Conservation (phyloP, 2,113 vertebrate species). For the Gymnobelideus leadbeateri region DNA sequence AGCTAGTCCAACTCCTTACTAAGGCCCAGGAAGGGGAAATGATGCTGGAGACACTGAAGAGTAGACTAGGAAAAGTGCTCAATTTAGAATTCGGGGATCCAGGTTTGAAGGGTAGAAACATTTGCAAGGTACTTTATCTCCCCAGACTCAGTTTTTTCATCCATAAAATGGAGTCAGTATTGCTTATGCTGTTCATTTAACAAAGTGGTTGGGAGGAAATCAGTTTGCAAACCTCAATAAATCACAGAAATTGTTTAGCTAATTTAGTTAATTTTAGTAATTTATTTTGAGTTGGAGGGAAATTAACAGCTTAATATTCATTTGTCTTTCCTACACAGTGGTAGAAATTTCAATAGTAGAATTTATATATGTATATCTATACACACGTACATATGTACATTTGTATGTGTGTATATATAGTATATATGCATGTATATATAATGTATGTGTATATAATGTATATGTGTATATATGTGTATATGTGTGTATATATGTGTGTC, state of each 20-base stretch:
- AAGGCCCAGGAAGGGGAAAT: background rate
- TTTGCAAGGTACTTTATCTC: background rate
- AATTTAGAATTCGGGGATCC: background rate
- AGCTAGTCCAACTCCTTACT: background rate
- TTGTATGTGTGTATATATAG: too few relatives aligned
- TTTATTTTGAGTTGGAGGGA: background rate
- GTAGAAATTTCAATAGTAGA: background rate
- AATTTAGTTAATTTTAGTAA: background rate
- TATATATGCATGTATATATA: too few relatives aligned
- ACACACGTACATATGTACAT: too few relatives aligned
- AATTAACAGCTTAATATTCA: background rate
- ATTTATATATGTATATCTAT: background rate
- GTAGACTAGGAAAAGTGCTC: background rate
- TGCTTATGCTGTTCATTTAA: background rate
- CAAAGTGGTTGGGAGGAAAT: background rate
- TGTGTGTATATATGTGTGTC: too few relatives aligned
- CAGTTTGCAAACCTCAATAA: background rate
- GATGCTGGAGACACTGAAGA: background rate
- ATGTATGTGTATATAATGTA: too few relatives aligned
- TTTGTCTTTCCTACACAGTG: background rate
- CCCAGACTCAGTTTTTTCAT: background rate
- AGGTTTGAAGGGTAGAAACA: background rate
- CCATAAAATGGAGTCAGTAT: background rate
- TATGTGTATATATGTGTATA: too few relatives aligned
- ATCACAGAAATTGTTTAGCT: background rate